These are phyloP conservation scores for Patella ulyssiponensis DNA, from an alignment of 2,888 invertebrate genomes.

Conservation along the genomic window DNA sequence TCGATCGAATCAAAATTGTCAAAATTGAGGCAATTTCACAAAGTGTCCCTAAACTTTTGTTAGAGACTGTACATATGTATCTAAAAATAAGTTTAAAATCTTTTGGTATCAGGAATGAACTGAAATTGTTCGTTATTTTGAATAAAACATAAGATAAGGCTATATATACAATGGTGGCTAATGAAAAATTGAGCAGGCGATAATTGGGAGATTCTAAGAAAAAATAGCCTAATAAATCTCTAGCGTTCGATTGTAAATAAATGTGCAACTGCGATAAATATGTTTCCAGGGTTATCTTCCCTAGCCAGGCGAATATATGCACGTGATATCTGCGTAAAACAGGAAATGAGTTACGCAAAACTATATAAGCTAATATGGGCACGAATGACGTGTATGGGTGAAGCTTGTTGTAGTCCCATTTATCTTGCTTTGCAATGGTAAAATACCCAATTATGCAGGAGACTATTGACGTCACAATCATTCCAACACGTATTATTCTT, in stretches of 20 bases:
- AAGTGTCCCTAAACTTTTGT: too few species aligned
- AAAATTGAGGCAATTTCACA: too few species aligned
- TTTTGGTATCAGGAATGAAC: constrained; percentile 51
- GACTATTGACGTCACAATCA: constrained; percentile 28
- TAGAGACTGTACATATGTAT: too few species aligned
- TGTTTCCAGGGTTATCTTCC: constrained; percentile 63
- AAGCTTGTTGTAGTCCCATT: constrained; percentile 48
- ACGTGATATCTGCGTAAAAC: constrained; percentile 48
- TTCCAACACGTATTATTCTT: constrained; percentile 9
- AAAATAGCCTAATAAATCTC: constrained; percentile 53
- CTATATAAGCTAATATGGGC: constrained; percentile 53
- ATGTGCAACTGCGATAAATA: constrained; percentile 63
- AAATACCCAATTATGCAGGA: constrained; percentile 43
- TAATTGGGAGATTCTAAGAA: constrained; percentile 32
- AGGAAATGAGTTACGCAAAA: constrained; percentile 54
- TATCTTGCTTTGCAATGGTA: constrained; percentile 44
- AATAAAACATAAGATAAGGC: constrained; percentile 52
- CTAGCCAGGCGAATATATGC: constrained; percentile 54
- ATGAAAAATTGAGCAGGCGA: constrained; percentile 55
- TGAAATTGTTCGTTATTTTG: constrained; percentile 51
- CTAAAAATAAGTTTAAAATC: constrained; percentile 37
- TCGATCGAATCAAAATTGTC: too few species aligned
- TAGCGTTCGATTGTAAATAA: constrained; percentile 62
- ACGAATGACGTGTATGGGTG: constrained; percentile 58
- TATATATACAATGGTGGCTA: constrained; percentile 57